Conservation (phyloP, 1,140 invertebrate genomes). For the Aricia agestis region DNA sequence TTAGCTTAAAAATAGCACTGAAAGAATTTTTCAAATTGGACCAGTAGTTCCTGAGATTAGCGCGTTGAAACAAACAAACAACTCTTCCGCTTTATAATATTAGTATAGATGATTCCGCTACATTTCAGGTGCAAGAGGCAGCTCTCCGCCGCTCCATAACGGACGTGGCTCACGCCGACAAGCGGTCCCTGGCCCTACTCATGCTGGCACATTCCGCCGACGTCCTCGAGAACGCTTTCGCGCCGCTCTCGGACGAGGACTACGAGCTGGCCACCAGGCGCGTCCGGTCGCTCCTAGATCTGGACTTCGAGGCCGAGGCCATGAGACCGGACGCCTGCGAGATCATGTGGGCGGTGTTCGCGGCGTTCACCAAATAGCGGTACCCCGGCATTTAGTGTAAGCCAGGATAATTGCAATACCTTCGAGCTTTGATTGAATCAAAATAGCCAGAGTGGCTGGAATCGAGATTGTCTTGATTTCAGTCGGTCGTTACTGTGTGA, state of each 20-base stretch:
- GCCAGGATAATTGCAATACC: slow-evolving; percentile 24
- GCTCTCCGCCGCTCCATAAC: slow-evolving; percentile 98
- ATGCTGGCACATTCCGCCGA: slow-evolving; percentile 98
- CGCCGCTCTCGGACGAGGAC: slow-evolving; percentile 97
- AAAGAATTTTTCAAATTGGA: too few relatives aligned
- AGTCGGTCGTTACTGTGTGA: too few relatives aligned
- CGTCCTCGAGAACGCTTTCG: slow-evolving; percentile 99
- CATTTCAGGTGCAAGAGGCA: slow-evolving; percentile 94
- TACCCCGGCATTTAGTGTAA: slow-evolving; percentile 24
- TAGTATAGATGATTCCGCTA: neutral
- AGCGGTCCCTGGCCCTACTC: slow-evolving; percentile 92
- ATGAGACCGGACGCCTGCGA: slow-evolving; percentile 92
- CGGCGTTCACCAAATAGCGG: slow-evolving; percentile 96
- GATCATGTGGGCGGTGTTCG: slow-evolving; percentile 98
- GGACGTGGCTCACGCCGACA: slow-evolving; percentile 98
- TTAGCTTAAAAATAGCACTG: too few relatives aligned
- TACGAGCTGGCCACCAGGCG: slow-evolving; percentile 99
- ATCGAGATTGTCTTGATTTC: too few relatives aligned
- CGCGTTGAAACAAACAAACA: too few relatives aligned
- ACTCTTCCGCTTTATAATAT: too few relatives aligned
- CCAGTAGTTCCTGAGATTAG: too few relatives aligned
- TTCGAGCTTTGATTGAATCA: too few relatives aligned
- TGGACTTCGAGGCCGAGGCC: slow-evolving; percentile 97
- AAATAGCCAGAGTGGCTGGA: too few relatives aligned
- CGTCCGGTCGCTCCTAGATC: slow-evolving; percentile 94